Base-by-base conservation (phyloP, 2,113 vertebrate species). In the Fregata magnificens region DNA sequence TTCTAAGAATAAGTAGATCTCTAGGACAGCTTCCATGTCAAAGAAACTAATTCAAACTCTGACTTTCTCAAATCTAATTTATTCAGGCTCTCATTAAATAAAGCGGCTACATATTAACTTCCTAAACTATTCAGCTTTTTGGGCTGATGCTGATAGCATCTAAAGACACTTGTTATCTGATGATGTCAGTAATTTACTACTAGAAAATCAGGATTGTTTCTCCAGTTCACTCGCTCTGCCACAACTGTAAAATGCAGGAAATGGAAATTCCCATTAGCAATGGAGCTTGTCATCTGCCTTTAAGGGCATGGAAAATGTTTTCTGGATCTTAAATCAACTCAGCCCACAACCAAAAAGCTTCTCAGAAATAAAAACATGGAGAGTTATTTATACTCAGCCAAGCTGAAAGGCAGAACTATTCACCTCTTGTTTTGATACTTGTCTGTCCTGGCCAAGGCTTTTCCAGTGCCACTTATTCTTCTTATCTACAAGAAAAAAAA, bases 401-500 rank as follows among this genome's bases (percentile, higher is more conserved):
- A 91, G 32, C 19, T 45, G 31, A 92, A 93, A 83, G 19, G 31
- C 86, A 95, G 78, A 95, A 77, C 4, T 59, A 92, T 96, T 98
- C 62, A 99, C 99, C 99, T 99, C 98, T 99, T 99, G 95, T 99
- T 99, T 80, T 99, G 99, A 88, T 99, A 99, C 94, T 99, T 99
- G 98, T 99, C 99, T 67, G 99, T 93, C 97, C 97, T 99, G 56
- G 99, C 99, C 97, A 99, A 97, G 22, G 99, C 99, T 98, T 99
- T 99, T 95, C 99, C 99, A 59, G 99, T 98, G 89, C 99, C 99
- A 96, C 99, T 99, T 96, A 99, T 99, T 97, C 98, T 98, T 97
- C 99, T 98, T 96, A 99, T 98, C 99, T 99, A 94, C 73, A 81
- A 88, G 55, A 88, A 94, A 53, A 52, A 52, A 53, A 88, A 93